Evolutionary conservation across 1,140 invertebrate species (phyloP).

Genomic region (Belonocnema kinseyi): DNA sequence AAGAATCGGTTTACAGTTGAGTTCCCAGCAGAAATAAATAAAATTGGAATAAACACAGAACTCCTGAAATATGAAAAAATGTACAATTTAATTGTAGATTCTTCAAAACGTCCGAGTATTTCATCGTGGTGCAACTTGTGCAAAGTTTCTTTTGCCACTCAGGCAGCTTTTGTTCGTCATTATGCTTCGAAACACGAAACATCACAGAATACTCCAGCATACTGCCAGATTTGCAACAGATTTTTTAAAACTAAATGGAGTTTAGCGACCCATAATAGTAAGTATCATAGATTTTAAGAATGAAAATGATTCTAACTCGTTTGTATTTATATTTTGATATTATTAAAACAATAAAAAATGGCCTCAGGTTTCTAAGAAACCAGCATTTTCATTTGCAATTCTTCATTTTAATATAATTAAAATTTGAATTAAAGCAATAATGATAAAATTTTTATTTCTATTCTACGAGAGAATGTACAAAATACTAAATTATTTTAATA

Average conservation of each 20-base stretch:
- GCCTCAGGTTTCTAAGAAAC: too few relatives aligned
- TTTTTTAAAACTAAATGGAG: constrained; percentile 66
- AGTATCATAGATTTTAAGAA: constrained; percentile 56
- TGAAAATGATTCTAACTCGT: too few relatives aligned
- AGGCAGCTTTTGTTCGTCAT: constrained; percentile 59
- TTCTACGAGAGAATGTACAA: too few relatives aligned
- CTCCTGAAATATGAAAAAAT: background rate
- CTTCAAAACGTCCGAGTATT: constrained; percentile 4
- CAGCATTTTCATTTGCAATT: too few relatives aligned
- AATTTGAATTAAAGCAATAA: too few relatives aligned
- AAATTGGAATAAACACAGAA: background rate
- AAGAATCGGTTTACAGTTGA: constrained; percentile 13
- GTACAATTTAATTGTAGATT: constrained; percentile 11
- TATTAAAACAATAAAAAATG: too few relatives aligned
- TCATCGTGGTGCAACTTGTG: constrained; percentile 52
- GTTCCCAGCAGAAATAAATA: constrained; percentile 3
- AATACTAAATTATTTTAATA: too few relatives aligned
- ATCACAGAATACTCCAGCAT: constrained; percentile 49
- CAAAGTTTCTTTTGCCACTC: constrained; percentile 58
- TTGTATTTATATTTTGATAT: too few relatives aligned
- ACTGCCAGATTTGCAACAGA: constrained; percentile 57
- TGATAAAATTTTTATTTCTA: too few relatives aligned
- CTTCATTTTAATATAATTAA: too few relatives aligned
- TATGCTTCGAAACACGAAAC: constrained; percentile 60
- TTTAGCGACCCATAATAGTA: constrained; percentile 62